Evolutionary conservation across 92 coral and sea anemone species (phyloP).

Genomic region (Parazoanthus swiftii): DNA sequence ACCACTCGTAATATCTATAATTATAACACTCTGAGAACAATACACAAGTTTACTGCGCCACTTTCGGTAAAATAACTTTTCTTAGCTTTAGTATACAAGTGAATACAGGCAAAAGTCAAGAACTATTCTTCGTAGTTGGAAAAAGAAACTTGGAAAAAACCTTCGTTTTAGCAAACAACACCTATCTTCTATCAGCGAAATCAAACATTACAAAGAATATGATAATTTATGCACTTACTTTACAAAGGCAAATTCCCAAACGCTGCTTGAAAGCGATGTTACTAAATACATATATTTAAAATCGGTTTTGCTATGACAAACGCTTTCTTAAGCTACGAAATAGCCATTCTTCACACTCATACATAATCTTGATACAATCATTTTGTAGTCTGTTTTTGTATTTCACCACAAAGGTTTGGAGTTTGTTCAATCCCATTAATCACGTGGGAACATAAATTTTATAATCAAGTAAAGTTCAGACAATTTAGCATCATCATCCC

Average conservation of each 20-base stretch:
- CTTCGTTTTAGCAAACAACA: too few species aligned
- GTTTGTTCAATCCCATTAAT: background rate
- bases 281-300: too few species aligned
- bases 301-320: background rate
- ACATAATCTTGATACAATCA: too few species aligned
- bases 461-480: background rate
- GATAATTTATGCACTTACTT: background rate
- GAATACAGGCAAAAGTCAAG: background rate
- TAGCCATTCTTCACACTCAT: background rate
- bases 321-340: background rate
- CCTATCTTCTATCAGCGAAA: background rate
- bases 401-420: background rate
- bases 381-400: too few species aligned
- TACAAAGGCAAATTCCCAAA: background rate
- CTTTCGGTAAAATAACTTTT: background rate
- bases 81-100: background rate
- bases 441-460: background rate
- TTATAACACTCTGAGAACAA: background rate
- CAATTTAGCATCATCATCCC: background rate
- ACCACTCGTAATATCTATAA: too few species aligned
- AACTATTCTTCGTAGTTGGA: background rate
- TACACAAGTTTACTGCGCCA: background rate
- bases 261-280: background rate
- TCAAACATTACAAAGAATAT: background rate
- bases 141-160: background rate